phyloP scores from a whole-genome alignment of 1,140 invertebrate species.

The Cepaea nemoralis region DNA sequence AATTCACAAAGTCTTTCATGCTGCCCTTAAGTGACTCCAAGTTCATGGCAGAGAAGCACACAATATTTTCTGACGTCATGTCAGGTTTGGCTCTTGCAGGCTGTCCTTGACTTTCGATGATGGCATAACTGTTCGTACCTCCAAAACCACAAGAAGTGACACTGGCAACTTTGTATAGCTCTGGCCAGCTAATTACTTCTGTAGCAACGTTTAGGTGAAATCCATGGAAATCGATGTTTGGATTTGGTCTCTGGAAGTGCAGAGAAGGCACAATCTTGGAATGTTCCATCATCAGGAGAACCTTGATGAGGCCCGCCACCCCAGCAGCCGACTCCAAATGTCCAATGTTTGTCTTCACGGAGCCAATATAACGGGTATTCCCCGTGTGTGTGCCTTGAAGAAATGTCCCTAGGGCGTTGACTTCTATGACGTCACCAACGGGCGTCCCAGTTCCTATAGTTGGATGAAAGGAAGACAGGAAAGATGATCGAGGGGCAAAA shows the following conservation, averaged over 20 bases:
- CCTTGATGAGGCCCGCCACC: slow-evolving; percentile 42
- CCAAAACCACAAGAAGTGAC: slow-evolving; percentile 64
- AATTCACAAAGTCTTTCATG: slow-evolving; percentile 11
- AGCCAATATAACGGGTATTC: slow-evolving; percentile 51
- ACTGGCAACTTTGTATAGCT: slow-evolving; percentile 42
- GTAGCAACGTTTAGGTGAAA: slow-evolving; percentile 54
- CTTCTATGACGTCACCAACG: slow-evolving; percentile 53
- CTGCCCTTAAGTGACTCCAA: slow-evolving; percentile 37
- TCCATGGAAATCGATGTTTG: slow-evolving; percentile 50
- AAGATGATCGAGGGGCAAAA: too few species aligned
- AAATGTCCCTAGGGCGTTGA: slow-evolving; percentile 44
- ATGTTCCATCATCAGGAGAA: slow-evolving; percentile 63
- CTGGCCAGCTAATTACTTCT: slow-evolving; percentile 66
- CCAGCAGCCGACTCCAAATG: slow-evolving; percentile 50
- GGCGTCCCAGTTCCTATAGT: slow-evolving; percentile 54
- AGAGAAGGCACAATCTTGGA: slow-evolving; percentile 55
- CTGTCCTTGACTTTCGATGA: slow-evolving; percentile 41
- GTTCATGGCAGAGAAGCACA: slow-evolving; percentile 39
- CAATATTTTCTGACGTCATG: not conserved
- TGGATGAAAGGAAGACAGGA: too few species aligned
- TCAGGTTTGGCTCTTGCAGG: slow-evolving; percentile 42
- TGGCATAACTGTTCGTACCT: slow-evolving; percentile 59
- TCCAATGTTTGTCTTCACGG: slow-evolving; percentile 65
- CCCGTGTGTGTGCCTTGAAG: slow-evolving; percentile 18
- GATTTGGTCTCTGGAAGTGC: slow-evolving; percentile 52